Base-by-base conservation (phyloP, 2,797 vertebrate species). In the Enteromius trimaculatus region DNA sequence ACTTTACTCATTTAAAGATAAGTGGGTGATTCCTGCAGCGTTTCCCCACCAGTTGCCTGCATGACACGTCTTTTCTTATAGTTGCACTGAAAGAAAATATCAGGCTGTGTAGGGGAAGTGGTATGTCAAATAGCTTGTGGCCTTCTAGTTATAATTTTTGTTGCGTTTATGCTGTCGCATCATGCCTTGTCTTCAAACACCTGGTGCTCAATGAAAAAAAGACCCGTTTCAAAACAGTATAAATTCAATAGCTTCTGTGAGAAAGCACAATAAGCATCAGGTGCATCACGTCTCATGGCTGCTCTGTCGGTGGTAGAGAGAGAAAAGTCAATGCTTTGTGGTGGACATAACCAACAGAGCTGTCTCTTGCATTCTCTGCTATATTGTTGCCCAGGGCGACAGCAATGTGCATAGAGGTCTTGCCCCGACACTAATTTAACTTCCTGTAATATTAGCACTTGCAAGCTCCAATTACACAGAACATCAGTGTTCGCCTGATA, bases 391-490 rank as follows among this genome's bases (percentile, higher is more conserved):
- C 39, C 29, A 60, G 65, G 75, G 65, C 3, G 37, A 83, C 64
- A 58, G 4, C 4, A 70, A 44, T 14, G 1, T 58, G 14, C 51
- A 60, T 16, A 23, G 19, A 78, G 65, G 51, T 47, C 74, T 77
- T 16, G 6, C 51, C 37, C 64, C 58, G 8, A 70, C 51, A 70
- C 60, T 58, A 84, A 80, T 68, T 74, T 68, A 75, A 80, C 78
- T 80, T 80, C 37, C 34, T 75, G 77, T 84, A 58, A 75, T 66
- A 80, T 75, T 68, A 55, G 64, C 44, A 23, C 60, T 71, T 58
- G 55, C 31, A 39, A 74, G 6, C 55, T 58, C 26, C 75, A 83
- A 60, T 84, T 80, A 80, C 70, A 74, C 49, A 68, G 37, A 80
- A 79, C 77, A 80, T 84, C 68, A 74, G 51, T 13, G 37, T 71